phyloP scores from a whole-genome alignment of 2,113 vertebrate species.

The Cairina moschata region DNA sequence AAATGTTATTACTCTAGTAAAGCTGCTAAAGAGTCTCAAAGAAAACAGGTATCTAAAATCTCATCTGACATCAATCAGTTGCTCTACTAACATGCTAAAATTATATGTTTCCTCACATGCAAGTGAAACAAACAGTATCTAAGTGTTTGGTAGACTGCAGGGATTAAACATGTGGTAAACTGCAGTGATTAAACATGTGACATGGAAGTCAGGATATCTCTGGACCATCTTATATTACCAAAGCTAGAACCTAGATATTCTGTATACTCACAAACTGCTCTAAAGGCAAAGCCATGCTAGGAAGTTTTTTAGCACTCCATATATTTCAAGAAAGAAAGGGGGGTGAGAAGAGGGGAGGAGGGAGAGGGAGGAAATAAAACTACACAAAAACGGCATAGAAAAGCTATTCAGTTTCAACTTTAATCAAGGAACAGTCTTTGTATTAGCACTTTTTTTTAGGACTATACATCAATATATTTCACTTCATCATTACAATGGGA shows the following conservation, averaged over 20 bases:
- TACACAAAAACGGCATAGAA: not conserved
- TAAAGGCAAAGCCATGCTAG: not conserved
- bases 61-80: not conserved
- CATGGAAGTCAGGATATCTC: not conserved
- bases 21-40: not conserved
- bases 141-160: not conserved
- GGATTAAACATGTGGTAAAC: too few relatives aligned
- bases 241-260: not conserved
- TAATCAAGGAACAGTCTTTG: accelerated
- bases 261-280: not conserved
- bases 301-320: too few relatives aligned
- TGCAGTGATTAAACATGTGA: not conserved
- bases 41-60: not conserved
- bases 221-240: not conserved
- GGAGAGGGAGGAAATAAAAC: not conserved
- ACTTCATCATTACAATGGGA: not conserved
- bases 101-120: not conserved
- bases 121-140: not conserved
- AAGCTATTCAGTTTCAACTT: not conserved
- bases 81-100: not conserved
- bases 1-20: not conserved
- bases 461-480: not conserved
- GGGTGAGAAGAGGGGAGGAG: too few relatives aligned
- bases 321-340: too few relatives aligned
- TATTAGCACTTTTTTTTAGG: not conserved